Evolutionary conservation across 2,888 invertebrate genomes (phyloP).

Genomic region (Salticus scenicus): DNA sequence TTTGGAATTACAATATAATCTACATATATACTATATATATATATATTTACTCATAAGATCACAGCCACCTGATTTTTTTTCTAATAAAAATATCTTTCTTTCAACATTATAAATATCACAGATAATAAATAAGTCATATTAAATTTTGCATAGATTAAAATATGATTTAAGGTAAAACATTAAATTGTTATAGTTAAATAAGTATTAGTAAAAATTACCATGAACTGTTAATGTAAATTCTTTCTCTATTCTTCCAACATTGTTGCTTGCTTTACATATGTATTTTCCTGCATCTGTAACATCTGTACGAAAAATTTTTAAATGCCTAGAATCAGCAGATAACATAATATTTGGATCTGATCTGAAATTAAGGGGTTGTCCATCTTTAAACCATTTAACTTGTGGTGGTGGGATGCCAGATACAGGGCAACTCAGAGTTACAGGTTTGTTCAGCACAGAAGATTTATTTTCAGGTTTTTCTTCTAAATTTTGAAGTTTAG

Average conservation of each 20-base stretch:
- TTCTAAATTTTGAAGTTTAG: conserved; percentile 73
- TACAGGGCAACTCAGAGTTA: conserved; percentile 63
- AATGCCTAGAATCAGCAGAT: conserved; percentile 36
- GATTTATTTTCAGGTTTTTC: conserved; percentile 59
- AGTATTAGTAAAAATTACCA: too few relatives aligned
- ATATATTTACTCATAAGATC: too few relatives aligned
- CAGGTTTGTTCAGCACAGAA: conserved; percentile 51
- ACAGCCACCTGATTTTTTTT: too few relatives aligned
- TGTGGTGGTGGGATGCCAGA: conserved; percentile 73
- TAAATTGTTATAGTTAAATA: too few relatives aligned
- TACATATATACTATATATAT: too few relatives aligned
- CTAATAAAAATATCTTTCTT: too few relatives aligned
- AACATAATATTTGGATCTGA: conserved; percentile 72
- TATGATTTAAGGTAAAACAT: too few relatives aligned
- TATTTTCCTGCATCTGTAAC: conserved; percentile 66
- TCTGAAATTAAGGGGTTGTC: conserved; percentile 14
- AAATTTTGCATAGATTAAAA: too few relatives aligned
- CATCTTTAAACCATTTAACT: conserved; percentile 74
- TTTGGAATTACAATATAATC: too few relatives aligned
- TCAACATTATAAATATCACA: too few relatives aligned
- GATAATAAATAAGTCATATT: too few relatives aligned
- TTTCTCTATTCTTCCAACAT: conserved; percentile 73
- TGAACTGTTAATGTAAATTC: conserved; percentile 65
- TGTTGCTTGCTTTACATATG: conserved; percentile 73
- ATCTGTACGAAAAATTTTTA: conserved; percentile 53